Evolutionary conservation across 2,797 vertebrate species (phyloP).

Genomic region (Hozukius guyotensis): DNA sequence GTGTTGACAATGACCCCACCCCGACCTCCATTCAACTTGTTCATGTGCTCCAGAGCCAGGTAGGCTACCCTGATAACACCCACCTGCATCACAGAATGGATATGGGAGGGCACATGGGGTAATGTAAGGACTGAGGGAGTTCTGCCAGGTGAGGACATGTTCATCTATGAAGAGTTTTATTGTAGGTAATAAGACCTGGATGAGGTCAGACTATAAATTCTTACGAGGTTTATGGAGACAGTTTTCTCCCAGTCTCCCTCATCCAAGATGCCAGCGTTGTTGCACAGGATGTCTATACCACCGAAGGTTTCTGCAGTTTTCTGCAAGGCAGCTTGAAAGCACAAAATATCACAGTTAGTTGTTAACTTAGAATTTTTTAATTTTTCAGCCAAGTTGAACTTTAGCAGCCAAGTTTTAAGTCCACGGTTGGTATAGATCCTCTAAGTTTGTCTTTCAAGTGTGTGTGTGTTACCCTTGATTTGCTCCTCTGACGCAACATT

Average conservation of each 20-base stretch:
- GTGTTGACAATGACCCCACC: constrained; percentile 73
- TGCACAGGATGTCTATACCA: constrained; percentile 71
- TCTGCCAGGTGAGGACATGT: not conserved
- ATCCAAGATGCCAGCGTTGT: constrained; percentile 75
- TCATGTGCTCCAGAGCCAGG: constrained; percentile 75
- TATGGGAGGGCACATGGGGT: not conserved
- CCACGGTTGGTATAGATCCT: too few species aligned
- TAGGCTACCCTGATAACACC: constrained; percentile 66
- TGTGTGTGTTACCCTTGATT: constrained; percentile 64
- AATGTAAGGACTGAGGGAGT: too few species aligned
- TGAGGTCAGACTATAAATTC: not conserved
- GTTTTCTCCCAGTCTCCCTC: constrained; percentile 73
- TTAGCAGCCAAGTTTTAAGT: too few species aligned
- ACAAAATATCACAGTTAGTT: not conserved
- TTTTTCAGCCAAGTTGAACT: too few species aligned
- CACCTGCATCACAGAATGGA: constrained; percentile 28
- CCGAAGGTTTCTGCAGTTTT: constrained; percentile 56
- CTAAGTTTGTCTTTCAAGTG: too few species aligned
- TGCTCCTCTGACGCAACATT: constrained; percentile 75
- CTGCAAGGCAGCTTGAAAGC: constrained; percentile 60
- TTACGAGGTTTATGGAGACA: constrained; percentile 73
- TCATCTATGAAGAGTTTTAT: not conserved
- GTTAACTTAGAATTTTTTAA: too few species aligned
- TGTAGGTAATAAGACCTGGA: not conserved
- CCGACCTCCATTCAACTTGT: constrained; percentile 60